A percentile compares a stretch with the other conserved stretches of the same genome.
Conservation (phyloP, 2,113 vertebrate species). For the Drymodes brunneopygia region DNA sequence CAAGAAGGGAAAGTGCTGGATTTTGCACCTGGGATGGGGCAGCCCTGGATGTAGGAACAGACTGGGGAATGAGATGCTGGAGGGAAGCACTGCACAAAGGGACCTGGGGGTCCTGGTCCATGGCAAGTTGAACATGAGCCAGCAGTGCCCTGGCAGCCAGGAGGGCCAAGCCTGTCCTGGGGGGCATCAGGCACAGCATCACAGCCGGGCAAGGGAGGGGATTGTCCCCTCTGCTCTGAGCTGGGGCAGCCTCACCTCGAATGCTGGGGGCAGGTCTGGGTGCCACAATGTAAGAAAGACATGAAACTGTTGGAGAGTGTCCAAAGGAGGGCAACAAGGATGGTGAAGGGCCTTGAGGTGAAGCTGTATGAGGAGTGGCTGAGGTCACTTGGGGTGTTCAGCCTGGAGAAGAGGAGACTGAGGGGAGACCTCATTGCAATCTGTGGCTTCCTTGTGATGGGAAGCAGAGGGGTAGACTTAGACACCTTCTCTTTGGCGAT, state of each 20-base stretch:
- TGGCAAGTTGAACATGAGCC: accelerated
- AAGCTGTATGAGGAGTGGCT: accelerated
- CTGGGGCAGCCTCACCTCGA: not conserved
- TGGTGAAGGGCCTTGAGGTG: not conserved
- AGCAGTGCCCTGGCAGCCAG: not conserved
- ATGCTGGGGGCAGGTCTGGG: not conserved
- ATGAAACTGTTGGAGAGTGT: accelerated
- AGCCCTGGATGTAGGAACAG: accelerated
- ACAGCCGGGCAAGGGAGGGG: accelerated
- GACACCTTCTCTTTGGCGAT: not conserved
- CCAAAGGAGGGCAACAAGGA: accelerated
- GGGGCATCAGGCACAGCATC: not conserved
- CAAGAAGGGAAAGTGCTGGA: accelerated
- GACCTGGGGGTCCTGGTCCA: not conserved
- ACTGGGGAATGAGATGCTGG: not conserved
- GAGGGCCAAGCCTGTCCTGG: not conserved
- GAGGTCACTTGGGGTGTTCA: not conserved
- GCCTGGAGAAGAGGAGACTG: not conserved
- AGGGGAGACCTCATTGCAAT: not conserved
- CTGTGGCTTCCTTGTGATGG: accelerated
- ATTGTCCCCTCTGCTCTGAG: not conserved
- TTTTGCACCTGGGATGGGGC: not conserved
- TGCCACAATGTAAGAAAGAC: accelerated
- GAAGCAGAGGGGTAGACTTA: not conserved
- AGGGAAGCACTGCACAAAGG: not conserved